Base-by-base conservation (phyloP, 1,140 invertebrate species). In the Piezodorus guildinii region DNA sequence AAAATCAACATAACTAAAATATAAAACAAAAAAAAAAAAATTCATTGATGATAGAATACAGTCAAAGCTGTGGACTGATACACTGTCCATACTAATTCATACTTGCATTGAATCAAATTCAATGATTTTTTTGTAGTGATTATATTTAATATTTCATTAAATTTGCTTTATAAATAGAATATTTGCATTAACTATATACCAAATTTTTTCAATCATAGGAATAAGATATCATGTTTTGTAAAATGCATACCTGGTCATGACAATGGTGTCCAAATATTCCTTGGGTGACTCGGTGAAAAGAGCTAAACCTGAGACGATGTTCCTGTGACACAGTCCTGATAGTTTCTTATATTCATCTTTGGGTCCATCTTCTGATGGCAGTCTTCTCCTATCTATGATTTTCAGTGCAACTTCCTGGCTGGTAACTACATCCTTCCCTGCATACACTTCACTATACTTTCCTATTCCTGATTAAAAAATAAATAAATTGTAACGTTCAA, bases 401-500 rank as follows among this genome's bases (percentile, higher is more conserved):
- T 91, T 91, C 1, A 88, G 76, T 0, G 87, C 88, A 3, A 90
- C 82, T 69, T 87, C 81, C 62, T 85, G 83, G 5, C 85, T 85
- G 4, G 85, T 88, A 16, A 84, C 85, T 19, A 81, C 77, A 68
- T 87, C 85, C 60, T 86, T 73, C 6, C 87, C 87, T 65, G 83
- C 81, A 19, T 82, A 44, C 6, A 63, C 46, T 54, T 49, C 45
- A 45, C 45, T 43, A 43, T 44, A 60, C 30, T 43, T 34, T 60
- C 39, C 39, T 60, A 17, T 39, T 14, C 58, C 39, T 44, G 30
- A 9, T 43, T 6, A 39, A 2, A 43, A n/a, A 34, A 43, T 8
- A 60, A 34, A 43, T 3, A 60, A 60, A 60, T 62, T 4, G 46
- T 12, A n/a, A 9, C 44, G 3, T 62, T 45, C 14, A 62, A n/a